Percentiles rank a stretch among this genome's conserved stretches.
phyloP scores from a whole-genome alignment of 1,140 invertebrate genomes.

The Agraylea sexmaculata region DNA sequence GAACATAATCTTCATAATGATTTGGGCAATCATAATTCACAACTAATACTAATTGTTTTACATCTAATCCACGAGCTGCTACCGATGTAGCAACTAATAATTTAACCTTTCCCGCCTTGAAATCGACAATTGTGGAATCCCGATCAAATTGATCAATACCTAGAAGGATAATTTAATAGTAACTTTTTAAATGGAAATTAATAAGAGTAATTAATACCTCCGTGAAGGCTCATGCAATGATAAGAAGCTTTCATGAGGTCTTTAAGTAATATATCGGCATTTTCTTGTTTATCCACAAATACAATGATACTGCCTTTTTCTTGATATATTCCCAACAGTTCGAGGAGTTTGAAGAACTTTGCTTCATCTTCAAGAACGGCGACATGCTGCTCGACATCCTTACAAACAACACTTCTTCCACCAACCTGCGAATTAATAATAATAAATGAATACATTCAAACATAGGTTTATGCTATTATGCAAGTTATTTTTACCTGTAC shows the following conservation, averaged over 20 bases:
- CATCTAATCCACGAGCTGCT: slow-evolving; percentile 92
- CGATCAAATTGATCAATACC: slow-evolving; percentile 97
- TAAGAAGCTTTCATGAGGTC: slow-evolving; percentile 96
- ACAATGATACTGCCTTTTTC: slow-evolving; percentile 89
- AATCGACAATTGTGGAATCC: slow-evolving; percentile 95
- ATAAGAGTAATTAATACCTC: slow-evolving; percentile 44
- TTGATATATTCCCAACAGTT: slow-evolving; percentile 89
- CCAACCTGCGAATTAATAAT: slow-evolving; percentile 57
- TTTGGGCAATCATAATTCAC: slow-evolving; percentile 99
- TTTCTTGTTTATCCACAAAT: slow-evolving; percentile 99
- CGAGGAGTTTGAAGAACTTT: slow-evolving; percentile 95
- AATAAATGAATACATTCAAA: background rate
- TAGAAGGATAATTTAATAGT: slow-evolving; percentile 24
- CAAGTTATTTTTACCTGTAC: slow-evolving; percentile 49
- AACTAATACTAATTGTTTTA: slow-evolving; percentile 95
- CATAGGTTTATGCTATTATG: background rate
- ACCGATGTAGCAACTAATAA: slow-evolving; percentile 89
- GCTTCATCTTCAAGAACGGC: slow-evolving; percentile 91
- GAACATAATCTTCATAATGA: slow-evolving; percentile 99
- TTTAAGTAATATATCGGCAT: slow-evolving; percentile 87
- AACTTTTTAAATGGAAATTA: background rate
- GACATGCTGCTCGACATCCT: slow-evolving; percentile 94
- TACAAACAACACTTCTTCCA: slow-evolving; percentile 93
- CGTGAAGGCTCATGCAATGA: slow-evolving; percentile 91
- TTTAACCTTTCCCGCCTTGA: slow-evolving; percentile 87